Evolutionary conservation across 2,888 invertebrate species (phyloP), one percentile per base, ranked within the genome.

Genomic region (Caenorhabditis macrosperma): DNA sequence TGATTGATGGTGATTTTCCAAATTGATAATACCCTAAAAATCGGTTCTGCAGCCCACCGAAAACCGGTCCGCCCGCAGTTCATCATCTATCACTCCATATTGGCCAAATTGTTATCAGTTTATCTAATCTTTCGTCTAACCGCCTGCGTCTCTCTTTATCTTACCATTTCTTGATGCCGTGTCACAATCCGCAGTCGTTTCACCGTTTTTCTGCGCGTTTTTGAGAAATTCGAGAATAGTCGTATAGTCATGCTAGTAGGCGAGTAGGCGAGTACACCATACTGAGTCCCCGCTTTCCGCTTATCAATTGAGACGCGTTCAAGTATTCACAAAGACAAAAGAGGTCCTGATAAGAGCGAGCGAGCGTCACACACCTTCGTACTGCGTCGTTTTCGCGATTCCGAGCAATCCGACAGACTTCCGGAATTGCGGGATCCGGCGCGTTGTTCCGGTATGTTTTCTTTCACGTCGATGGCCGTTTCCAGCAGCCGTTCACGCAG

Each of bases 381-480:
- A 57, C 72, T 67, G 6, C 60, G 60, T 33, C 67, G 35, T 46
- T 78, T 72, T 17, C 66, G 54, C 28, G 78, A 67, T 15, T 48
- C 66, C 9, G 77, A 69, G 17, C 48, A 17, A 10, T 63, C 68
- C 10, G 55, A 44, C 15, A 46, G 33, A 20, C 44, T 55, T 48
- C 52, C 66, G n/a, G 44, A 48, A 10, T 17, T 50, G 30, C 28
- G 50, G 30, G 1, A 33, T n/a, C 2, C 24, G 17, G 35, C 30
- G 2, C 1, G 12, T 38, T 17, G 28, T 20, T 59, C 60, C 30
- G 79, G 79, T 55, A 79, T 74, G 44, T 79, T 79, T 41, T 79
- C 79, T 15, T 79, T 79, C 3, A 74, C 57, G 52, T 79, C 79
- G 7, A 79, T 46, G 6, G 74, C 48, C n/a, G 79, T 52, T 38